Evolutionary conservation across 2,797 vertebrate species (phyloP).

Genomic region (Ambastaia sidthimunki): DNA sequence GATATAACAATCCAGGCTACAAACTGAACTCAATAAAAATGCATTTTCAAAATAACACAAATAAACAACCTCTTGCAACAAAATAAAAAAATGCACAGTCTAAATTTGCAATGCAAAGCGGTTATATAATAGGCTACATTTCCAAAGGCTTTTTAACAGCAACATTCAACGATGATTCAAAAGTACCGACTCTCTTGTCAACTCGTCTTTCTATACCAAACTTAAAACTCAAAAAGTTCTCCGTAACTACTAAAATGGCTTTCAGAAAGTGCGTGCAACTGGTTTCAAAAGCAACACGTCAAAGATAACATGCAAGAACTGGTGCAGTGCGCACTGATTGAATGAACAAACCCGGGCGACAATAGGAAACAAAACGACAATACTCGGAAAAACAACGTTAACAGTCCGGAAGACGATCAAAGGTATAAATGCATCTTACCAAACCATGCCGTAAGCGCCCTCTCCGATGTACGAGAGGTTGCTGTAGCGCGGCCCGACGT

Average conservation of each 20-base stretch:
- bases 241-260: neutral
- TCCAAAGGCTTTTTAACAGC: neutral
- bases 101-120: neutral
- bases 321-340: constrained; percentile 10
- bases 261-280: constrained; percentile 21
- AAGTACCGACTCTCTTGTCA: neutral
- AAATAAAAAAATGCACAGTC: neutral
- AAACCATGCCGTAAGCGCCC: constrained; percentile 98
- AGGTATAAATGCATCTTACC: constrained; percentile 78
- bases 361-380: constrained; percentile 3
- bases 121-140: neutral
- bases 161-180: neutral
- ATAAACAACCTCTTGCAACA: neutral
- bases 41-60: too few species aligned
- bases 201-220: neutral
- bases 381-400: neutral
- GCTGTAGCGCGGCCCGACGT: constrained; percentile 96
- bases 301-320: neutral
- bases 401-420: neutral
- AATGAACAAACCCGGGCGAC: constrained; percentile 19
- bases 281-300: constrained; percentile 23
- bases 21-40: neutral
- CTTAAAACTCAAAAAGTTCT: neutral
- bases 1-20: neutral
- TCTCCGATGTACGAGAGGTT: constrained; percentile 97